phyloP scores from a whole-genome alignment of 1,140 invertebrate genomes.

The Acromyrmex heyeri region DNA sequence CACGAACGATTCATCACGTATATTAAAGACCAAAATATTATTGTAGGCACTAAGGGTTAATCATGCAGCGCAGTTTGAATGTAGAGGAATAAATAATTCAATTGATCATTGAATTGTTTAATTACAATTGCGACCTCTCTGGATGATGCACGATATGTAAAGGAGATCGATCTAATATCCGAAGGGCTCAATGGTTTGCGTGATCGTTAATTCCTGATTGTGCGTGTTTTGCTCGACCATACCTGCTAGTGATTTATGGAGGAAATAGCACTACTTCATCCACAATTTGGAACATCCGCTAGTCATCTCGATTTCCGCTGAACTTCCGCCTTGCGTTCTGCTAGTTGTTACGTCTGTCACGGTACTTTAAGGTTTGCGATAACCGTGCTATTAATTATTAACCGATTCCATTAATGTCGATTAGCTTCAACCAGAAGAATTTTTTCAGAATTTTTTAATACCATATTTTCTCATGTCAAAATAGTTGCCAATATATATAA shows the following conservation, averaged over 20 bases:
- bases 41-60: too few species aligned
- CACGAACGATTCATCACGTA: too few species aligned
- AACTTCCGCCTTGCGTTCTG: slow-evolving; percentile 30
- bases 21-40: too few species aligned
- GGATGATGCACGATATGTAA: slow-evolving; percentile 4
- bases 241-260: slow-evolving; percentile 63
- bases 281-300: slow-evolving; percentile 51
- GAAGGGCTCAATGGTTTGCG: slow-evolving; percentile 70
- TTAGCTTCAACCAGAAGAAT: neutral
- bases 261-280: slow-evolving; percentile 53
- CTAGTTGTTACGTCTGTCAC: slow-evolving; percentile 31
- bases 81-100: neutral
- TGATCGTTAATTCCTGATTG: slow-evolving; percentile 78
- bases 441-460: too few species aligned
- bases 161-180: neutral
- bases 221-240: slow-evolving; percentile 57
- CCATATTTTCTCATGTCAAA: too few species aligned
- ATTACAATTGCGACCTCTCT: neutral
- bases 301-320: slow-evolving; percentile 50
- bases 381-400: slow-evolving; percentile 2
- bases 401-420: slow-evolving; percentile 1
- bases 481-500: too few species aligned
- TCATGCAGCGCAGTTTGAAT: neutral
- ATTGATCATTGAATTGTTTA: neutral
- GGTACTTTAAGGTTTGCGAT: slow-evolving; percentile 4